Base-by-base conservation (phyloP, 2,113 vertebrate genomes). In the Gopherus flavomarginatus region DNA sequence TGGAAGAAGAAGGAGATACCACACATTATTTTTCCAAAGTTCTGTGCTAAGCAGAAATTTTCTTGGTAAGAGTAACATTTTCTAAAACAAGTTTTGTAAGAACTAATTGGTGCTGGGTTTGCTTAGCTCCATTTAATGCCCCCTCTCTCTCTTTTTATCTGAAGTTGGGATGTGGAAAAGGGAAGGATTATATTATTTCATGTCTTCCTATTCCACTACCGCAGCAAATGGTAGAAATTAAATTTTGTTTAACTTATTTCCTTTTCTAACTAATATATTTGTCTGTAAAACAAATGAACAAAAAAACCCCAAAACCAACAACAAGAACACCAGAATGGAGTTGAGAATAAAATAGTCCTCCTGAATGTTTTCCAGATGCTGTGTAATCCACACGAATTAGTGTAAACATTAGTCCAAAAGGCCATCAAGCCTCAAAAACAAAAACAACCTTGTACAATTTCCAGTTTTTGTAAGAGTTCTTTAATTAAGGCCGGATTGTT, bases 401-500 rank as follows among this genome's bases (percentile, higher is more conserved):
- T 24, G 2, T 1, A 86, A 31, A 1, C 31, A 69, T 81, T 35
- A 1, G 72, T 85, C 57, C 21, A 83, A 57, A 35, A 6, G 31
- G 21, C 72, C 72, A 42, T 77, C 75, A 56, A 59, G 21, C 49
- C 44, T 69, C 38, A n/a, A 69, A 54, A 27, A n/a, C 29, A 52
- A 80, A 86, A 59, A n/a, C 17, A 78, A 19, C 49, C 77, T 85
- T 31, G 57, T 31, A 79, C 89, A 44, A 87, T 31, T 53, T 38
- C 62, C 91, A 88, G 52, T 3, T 8, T 93, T 8, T 69, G 14
- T 87, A 90, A 86, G 62, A 93, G 53, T n/a, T 82, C 82, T 89
- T 42, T 81, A 87, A 96, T 85, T 94, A 94, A 91, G 10, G 65
- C 52, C 27, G 59, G 35, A 52, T 88, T 95, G 44, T 83, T 96